Conservation (phyloP, 2,113 vertebrate species). For the Odocoileus virginianus region DNA sequence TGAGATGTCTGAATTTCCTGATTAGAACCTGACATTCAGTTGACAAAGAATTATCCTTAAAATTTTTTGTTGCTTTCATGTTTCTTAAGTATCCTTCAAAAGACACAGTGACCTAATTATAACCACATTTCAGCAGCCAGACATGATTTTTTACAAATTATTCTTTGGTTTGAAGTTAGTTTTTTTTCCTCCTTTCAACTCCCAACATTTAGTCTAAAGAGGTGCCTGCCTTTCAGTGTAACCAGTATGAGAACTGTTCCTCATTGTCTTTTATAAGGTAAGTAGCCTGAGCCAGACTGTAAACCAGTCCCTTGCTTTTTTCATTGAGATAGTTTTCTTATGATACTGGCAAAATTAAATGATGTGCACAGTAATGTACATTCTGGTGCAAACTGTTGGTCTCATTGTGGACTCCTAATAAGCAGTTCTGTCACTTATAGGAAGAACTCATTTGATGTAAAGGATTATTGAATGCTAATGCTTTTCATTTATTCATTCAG, state of each 20-base stretch:
- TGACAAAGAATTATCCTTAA: background rate
- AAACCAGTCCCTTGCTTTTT: background rate
- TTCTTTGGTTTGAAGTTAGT: constrained; percentile 11
- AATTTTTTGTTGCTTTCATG: constrained; percentile 2
- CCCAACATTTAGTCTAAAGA: background rate
- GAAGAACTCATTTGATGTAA: background rate
- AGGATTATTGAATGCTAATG: background rate
- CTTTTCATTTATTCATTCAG: background rate
- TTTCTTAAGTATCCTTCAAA: background rate
- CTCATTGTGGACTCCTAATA: background rate
- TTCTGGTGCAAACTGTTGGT: background rate
- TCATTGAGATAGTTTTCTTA: background rate
- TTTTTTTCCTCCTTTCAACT: background rate
- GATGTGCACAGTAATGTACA: background rate
- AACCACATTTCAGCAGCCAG: background rate
- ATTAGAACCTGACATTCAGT: background rate
- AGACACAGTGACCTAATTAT: background rate
- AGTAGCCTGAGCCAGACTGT: background rate
- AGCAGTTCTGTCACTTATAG: background rate
- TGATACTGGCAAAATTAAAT: background rate
- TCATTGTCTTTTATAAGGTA: background rate
- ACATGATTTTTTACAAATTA: constrained; percentile 39
- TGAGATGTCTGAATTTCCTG: constrained; percentile 17
- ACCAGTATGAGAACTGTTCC: background rate
- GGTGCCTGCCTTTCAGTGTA: background rate